Conservation (phyloP, 2,888 invertebrate species). For the Cheilosia grossa region DNA sequence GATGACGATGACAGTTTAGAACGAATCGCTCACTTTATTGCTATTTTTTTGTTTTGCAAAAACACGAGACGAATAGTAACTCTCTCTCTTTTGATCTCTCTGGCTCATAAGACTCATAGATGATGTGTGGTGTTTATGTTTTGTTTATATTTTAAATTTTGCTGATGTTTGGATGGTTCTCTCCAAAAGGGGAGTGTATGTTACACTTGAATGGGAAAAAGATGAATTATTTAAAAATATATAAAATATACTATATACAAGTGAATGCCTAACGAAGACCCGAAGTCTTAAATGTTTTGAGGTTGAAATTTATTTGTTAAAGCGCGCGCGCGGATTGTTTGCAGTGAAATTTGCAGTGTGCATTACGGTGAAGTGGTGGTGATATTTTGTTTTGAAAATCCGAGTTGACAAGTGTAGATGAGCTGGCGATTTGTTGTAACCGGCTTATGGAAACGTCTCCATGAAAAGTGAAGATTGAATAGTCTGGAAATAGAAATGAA, state of each 20-base stretch:
- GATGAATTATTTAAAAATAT: not conserved
- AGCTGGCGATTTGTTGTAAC: not conserved
- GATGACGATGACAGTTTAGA: conserved; percentile 57
- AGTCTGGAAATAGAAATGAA: not conserved
- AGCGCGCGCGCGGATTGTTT: no score
- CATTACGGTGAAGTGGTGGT: not conserved
- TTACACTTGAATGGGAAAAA: conserved; percentile 39
- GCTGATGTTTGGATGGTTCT: conserved; percentile 47
- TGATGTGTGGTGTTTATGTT: conserved; percentile 39
- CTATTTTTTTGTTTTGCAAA: conserved; percentile 48
- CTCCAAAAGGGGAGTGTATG: conserved; percentile 60
- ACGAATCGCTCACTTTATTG: conserved; percentile 54
- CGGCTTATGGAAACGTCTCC: not conserved
- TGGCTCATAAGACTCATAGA: conserved; percentile 59
- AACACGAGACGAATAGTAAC: conserved; percentile 59
- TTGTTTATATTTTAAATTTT: conserved; percentile 27
- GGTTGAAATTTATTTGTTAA: no score
- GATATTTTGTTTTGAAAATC: not conserved
- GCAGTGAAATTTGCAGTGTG: not conserved
- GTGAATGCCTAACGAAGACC: not conserved
- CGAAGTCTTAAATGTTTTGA: not conserved
- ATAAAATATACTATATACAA: not conserved
- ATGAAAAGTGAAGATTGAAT: not conserved
- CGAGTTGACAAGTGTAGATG: not conserved
- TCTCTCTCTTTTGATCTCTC: conserved; percentile 15